Conservation (phyloP, 2,888 invertebrate species). For the Tetropium fuscum region DNA sequence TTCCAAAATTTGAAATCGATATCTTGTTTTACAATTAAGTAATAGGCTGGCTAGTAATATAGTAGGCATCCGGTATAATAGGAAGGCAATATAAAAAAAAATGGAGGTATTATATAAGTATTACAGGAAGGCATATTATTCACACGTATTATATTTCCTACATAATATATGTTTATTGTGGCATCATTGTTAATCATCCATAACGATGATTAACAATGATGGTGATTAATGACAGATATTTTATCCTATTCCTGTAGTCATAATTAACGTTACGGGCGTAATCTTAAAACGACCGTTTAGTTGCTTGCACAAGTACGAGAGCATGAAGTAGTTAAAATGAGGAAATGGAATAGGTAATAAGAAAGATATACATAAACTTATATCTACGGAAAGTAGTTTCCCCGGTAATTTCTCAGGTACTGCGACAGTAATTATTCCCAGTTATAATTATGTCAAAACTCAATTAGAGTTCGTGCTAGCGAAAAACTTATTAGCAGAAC, state of each 20-base stretch:
- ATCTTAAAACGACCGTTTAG: neutral
- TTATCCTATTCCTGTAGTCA: neutral
- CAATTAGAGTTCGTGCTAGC: slow-evolving; percentile 51
- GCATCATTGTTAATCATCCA: too few species aligned
- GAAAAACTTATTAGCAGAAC: slow-evolving; percentile 52
- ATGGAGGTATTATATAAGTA: too few species aligned
- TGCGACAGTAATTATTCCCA: slow-evolving; percentile 51
- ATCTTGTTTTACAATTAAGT: too few species aligned
- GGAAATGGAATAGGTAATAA: slow-evolving; percentile 25
- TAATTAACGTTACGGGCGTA: neutral
- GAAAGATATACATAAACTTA: slow-evolving; percentile 26
- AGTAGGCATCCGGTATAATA: too few species aligned
- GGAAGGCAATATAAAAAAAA: too few species aligned
- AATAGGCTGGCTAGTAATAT: too few species aligned
- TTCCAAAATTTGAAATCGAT: too few species aligned
- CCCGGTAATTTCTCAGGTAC: slow-evolving; percentile 24
- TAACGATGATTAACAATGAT: too few species aligned
- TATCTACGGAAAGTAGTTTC: slow-evolving; percentile 13
- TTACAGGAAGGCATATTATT: too few species aligned
- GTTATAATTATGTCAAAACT: slow-evolving; percentile 55
- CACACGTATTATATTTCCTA: too few species aligned
- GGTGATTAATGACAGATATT: too few species aligned
- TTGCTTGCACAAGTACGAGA: neutral
- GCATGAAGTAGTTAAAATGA: slow-evolving; percentile 20
- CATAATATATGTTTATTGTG: too few species aligned